Evolutionary conservation across 2,113 vertebrate genomes (phyloP).

Genomic region (Malurus melanocephalus): DNA sequence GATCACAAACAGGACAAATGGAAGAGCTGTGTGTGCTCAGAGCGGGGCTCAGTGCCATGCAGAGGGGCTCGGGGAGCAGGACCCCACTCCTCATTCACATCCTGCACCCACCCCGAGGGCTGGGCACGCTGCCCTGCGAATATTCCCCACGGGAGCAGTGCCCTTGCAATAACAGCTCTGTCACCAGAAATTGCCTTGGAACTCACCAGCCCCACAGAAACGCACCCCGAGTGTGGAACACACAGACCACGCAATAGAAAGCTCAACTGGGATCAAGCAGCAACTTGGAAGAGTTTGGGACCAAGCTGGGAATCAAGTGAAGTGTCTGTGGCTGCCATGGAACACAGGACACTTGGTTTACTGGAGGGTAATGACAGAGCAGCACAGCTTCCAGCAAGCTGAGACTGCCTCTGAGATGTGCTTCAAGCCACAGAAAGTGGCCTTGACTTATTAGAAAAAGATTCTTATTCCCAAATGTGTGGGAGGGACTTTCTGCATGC

Average conservation of each 20-base stretch:
- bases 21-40: not conserved
- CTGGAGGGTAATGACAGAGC: not conserved
- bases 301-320: rapidly evolving
- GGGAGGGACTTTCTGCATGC: not conserved
- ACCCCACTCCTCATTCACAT: not conserved
- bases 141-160: rapidly evolving
- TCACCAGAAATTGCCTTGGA: no score
- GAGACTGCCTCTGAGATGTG: rapidly evolving
- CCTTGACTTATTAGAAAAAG: not conserved
- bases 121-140: rapidly evolving
- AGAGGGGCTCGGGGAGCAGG: rapidly evolving
- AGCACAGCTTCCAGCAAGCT: not conserved
- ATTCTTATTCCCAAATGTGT: not conserved
- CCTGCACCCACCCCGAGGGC: rapidly evolving
- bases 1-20: not conserved
- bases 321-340: not conserved
- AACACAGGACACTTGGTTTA: not conserved
- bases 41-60: not conserved
- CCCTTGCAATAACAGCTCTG: rapidly evolving
- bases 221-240: rapidly evolving
- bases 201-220: not conserved
- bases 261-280: not conserved
- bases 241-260: not conserved
- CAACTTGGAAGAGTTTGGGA: not conserved
- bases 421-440: not conserved